Evolutionary conservation across 37 sponge, comb jelly and placozoan species (phyloP).

Genomic region (Hormiphora californensis): DNA sequence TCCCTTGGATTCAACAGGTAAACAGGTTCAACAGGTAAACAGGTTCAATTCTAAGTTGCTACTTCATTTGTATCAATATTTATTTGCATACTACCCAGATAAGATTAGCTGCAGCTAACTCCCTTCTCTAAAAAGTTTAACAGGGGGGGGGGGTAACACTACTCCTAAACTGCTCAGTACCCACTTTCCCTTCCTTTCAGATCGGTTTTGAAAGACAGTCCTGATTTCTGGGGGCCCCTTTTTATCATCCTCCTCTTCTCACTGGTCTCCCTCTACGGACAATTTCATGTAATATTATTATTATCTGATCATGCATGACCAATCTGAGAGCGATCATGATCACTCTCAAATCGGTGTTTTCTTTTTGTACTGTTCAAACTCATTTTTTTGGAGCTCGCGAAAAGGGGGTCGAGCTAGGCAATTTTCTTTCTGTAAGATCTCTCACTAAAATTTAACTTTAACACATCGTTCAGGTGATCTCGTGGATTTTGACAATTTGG

Average conservation of each 20-base stretch:
- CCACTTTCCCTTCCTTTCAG: no score
- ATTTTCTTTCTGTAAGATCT: background rate
- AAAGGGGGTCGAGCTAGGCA: background rate
- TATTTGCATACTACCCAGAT: no score
- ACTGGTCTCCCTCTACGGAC: slow-evolving; percentile 81
- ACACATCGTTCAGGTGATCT: slow-evolving; percentile 66
- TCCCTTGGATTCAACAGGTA: slow-evolving; percentile 63
- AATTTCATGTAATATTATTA: slow-evolving; percentile 64
- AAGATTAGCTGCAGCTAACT: no score
- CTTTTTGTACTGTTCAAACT: no score
- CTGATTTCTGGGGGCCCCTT: slow-evolving; percentile 95
- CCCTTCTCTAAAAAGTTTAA: no score
- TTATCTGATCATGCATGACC: background rate
- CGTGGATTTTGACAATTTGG: slow-evolving; percentile 91
- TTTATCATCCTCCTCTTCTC: slow-evolving; percentile 72
- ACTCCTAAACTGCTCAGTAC: no score
- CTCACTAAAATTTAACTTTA: background rate
- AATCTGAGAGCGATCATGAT: background rate
- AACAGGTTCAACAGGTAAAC: no score
- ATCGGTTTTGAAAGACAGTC: slow-evolving; percentile 67
- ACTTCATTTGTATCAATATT: no score
- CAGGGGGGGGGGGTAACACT: no score
- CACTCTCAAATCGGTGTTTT: no score
- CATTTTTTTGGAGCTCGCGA: no score
- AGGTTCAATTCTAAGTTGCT: no score